These are phyloP conservation scores for Daubentonia madagascariensis DNA, from an alignment of 2,113 vertebrate species.

Conservation along the genomic window DNA sequence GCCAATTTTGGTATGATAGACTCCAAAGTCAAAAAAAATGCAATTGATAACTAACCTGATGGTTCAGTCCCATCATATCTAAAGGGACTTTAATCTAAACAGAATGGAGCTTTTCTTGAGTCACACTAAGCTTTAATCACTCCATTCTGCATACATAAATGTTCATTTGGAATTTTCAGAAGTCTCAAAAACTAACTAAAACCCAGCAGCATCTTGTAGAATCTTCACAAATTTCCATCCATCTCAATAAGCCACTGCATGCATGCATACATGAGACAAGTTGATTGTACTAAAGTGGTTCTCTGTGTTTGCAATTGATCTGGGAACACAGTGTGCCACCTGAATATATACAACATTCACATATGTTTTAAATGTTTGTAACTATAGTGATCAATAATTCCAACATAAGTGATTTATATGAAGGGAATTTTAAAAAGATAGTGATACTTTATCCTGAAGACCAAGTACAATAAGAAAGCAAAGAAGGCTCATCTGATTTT, in stretches of 20 bases:
- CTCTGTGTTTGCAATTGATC: background rate
- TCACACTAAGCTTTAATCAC: background rate
- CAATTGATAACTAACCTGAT: background rate
- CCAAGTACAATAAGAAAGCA: background rate
- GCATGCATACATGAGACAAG: too few species aligned
- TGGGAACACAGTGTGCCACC: background rate
- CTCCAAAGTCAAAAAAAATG: background rate
- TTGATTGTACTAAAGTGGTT: background rate
- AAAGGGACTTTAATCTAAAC: background rate
- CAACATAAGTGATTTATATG: background rate
- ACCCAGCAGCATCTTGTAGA: background rate
- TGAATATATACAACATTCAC: accelerated
- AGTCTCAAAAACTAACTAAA: background rate
- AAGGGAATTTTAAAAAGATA: background rate
- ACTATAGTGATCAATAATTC: background rate
- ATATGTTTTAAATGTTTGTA: background rate
- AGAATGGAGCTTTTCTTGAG: background rate
- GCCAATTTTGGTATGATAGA: background rate
- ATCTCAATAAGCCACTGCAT: background rate
- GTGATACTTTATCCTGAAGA: background rate
- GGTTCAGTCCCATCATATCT: background rate
- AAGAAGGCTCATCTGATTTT: background rate
- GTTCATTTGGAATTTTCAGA: background rate
- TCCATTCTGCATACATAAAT: background rate
- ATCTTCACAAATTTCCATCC: background rate